phyloP scores from a whole-genome alignment of 2,113 vertebrate genomes.

The Psephotus haematonotus region DNA sequence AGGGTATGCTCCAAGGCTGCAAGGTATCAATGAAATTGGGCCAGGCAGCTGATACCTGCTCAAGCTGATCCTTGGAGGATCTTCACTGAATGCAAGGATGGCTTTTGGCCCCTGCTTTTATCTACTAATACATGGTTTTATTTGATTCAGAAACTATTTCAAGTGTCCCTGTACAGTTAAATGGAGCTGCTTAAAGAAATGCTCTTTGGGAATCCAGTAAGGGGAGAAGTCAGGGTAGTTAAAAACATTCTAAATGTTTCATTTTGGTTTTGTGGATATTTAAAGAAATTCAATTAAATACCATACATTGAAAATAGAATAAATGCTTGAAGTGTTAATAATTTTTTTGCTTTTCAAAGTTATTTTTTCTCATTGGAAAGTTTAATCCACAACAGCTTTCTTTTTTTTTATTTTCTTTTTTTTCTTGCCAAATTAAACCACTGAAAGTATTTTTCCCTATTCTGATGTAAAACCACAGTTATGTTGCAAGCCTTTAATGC shows the following conservation, averaged over 20 bases:
- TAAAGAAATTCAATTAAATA: background rate
- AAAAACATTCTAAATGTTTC: background rate
- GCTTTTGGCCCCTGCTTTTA: slow-evolving; percentile 22
- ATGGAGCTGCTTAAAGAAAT: background rate
- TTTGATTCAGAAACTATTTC: background rate
- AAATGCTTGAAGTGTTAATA: background rate
- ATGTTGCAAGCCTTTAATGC: background rate
- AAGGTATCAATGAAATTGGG: background rate
- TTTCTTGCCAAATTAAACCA: background rate
- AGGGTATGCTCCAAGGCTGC: background rate
- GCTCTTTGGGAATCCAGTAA: background rate
- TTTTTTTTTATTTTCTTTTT: background rate
- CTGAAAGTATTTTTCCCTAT: background rate
- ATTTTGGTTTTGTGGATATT: background rate
- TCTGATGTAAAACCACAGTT: background rate
- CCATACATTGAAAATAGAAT: background rate
- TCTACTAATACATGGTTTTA: background rate
- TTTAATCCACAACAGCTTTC: background rate
- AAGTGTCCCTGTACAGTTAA: background rate
- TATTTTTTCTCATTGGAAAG: background rate
- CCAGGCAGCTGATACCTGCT: background rate
- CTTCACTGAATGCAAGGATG: background rate
- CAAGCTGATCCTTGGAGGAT: background rate
- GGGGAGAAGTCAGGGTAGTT: background rate
- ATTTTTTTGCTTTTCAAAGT: background rate